Conservation (phyloP, 2,888 invertebrate species). For the Drosophila melanosoma region DNA sequence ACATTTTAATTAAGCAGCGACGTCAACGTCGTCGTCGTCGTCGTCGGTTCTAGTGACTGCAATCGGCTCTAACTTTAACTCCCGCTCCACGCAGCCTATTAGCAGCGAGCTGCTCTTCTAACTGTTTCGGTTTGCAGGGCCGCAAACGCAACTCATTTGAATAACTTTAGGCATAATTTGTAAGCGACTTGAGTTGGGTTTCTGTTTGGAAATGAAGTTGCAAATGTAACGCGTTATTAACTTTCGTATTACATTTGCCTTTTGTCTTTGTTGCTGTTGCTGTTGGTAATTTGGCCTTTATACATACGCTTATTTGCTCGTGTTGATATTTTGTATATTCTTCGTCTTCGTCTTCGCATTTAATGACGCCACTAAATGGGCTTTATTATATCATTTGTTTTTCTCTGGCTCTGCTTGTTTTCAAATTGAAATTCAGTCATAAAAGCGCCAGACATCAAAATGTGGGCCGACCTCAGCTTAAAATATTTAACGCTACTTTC, state of each 20-base stretch:
- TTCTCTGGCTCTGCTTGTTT: conserved; percentile 44
- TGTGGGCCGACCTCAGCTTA: conserved; percentile 23
- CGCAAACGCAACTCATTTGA: conserved; percentile 76
- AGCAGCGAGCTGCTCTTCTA: conserved; percentile 30
- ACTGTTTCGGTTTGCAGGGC: conserved; percentile 52
- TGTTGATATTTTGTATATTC: conserved; percentile 36
- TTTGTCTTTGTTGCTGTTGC: conserved; percentile 36
- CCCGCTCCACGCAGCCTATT: not conserved
- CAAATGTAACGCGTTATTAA: conserved; percentile 82
- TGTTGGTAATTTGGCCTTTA: conserved; percentile 26
- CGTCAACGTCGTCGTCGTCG: conserved; percentile 21
- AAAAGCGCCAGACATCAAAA: conserved; percentile 40
- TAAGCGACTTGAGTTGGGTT: conserved; percentile 61
- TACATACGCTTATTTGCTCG: not conserved
- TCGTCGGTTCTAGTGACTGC: conserved; percentile 75
- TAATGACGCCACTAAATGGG: conserved; percentile 82
- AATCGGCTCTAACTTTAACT: conserved; percentile 36
- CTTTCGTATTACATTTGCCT: conserved; percentile 75
- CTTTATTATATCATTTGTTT: conserved; percentile 78
- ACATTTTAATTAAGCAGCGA: conserved; percentile 81
- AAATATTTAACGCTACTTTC: conserved; percentile 75
- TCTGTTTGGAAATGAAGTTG: conserved; percentile 68
- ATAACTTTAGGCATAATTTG: conserved; percentile 79
- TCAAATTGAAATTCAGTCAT: conserved; percentile 79
- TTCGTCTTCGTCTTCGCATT: conserved; percentile 59